Evolutionary conservation across 1,140 invertebrate species (phyloP).

Genomic region (Pseudomyrmex cubaensis): DNA sequence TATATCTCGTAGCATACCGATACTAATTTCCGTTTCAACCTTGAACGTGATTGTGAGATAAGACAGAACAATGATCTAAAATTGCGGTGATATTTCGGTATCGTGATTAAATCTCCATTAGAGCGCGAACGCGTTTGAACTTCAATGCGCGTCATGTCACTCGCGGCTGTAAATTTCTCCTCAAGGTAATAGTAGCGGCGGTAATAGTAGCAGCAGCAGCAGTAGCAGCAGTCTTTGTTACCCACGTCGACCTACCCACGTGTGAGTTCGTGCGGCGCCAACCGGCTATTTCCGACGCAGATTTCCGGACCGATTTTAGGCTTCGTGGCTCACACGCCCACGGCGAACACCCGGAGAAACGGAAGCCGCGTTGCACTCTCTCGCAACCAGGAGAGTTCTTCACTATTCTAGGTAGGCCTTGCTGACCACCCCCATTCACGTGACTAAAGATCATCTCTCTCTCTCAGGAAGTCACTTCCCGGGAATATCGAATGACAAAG

Average conservation of each 20-base stretch:
- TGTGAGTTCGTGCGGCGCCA: slow-evolving; percentile 42
- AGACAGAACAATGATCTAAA: slow-evolving; percentile 48
- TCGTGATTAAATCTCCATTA: slow-evolving; percentile 49
- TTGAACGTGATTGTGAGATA: slow-evolving; percentile 26
- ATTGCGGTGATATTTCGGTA: slow-evolving; percentile 1
- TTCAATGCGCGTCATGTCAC: slow-evolving; percentile 29
- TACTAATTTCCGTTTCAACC: slow-evolving; percentile 1
- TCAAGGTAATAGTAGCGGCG: too few relatives aligned
- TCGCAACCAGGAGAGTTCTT: neutral
- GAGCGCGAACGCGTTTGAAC: slow-evolving; percentile 15
- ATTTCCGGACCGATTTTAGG: slow-evolving; percentile 52
- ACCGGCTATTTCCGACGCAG: slow-evolving; percentile 54
- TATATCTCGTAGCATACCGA: neutral
- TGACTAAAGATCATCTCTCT: slow-evolving; percentile 36
- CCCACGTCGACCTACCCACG: slow-evolving; percentile 18
- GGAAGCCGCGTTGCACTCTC: slow-evolving; percentile 30
- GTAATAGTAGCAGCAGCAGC: too few relatives aligned
- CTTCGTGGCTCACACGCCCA: slow-evolving; percentile 54
- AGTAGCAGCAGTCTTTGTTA: slow-evolving; percentile 40
- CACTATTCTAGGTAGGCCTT: slow-evolving; percentile 8
- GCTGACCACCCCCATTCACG: slow-evolving; percentile 1
- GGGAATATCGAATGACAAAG: slow-evolving; percentile 26
- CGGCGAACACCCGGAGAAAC: slow-evolving; percentile 31
- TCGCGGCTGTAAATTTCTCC: slow-evolving; percentile 42
- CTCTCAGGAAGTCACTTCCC: neutral